Percentiles rank a stretch among this genome's conserved stretches.
These are phyloP conservation scores for Netelia fuscicornis DNA, from an alignment of 2,888 invertebrate genomes.

Conservation along the genomic window DNA sequence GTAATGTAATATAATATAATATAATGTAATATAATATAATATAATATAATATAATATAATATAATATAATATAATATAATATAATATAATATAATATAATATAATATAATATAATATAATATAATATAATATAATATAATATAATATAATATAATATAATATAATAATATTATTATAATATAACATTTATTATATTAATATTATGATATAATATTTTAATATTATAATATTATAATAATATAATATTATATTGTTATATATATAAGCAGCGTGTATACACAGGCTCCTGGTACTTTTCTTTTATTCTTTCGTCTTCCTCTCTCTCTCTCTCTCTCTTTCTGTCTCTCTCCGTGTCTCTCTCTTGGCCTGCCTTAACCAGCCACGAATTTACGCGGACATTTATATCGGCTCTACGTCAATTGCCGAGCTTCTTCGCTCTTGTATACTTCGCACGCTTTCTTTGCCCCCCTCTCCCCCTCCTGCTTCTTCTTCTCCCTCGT, in stretches of 20 bases:
- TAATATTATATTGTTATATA: not conserved
- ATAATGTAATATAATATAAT: no score
- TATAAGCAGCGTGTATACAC: constrained; percentile 7
- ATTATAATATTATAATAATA: not conserved
- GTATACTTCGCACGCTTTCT: constrained; percentile 67
- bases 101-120: no score
- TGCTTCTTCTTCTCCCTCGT: constrained; percentile 22
- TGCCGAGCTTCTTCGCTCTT: constrained; percentile 71
- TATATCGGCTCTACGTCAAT: constrained; percentile 80
- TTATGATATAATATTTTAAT: no score
- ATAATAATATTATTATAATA: no score
- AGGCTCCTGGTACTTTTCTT: constrained; percentile 17
- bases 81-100: no score
- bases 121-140: no score
- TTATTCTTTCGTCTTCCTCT: constrained; percentile 3
- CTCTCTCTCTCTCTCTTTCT: constrained; percentile 15
- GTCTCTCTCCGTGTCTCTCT: not conserved
- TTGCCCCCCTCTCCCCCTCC: constrained; percentile 19
- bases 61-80: no score
- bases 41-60: no score
- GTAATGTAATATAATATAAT: no score
- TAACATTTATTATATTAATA: no score
- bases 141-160: no score
- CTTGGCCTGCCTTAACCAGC: constrained; percentile 78
- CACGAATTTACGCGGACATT: constrained; percentile 82